Conservation (phyloP, 2,797 vertebrate species). For the Myotis daubentonii region DNA sequence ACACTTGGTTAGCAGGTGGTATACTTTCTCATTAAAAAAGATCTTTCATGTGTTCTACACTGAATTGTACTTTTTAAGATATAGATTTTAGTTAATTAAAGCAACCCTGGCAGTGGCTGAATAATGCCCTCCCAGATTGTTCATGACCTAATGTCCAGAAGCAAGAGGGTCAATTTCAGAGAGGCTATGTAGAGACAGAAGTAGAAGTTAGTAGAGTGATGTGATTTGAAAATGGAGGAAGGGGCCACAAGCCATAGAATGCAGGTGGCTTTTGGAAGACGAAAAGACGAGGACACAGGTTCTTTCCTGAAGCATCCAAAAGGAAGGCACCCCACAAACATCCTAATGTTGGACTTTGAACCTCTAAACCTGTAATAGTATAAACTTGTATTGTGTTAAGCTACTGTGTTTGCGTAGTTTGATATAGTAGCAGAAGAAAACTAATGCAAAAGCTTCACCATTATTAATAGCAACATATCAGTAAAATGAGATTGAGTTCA, state of each 20-base stretch:
- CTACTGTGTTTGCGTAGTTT: not conserved
- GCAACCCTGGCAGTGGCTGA: not conserved
- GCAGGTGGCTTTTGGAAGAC: not conserved
- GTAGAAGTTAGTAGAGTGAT: not conserved
- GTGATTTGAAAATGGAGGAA: not conserved
- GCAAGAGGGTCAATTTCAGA: not conserved
- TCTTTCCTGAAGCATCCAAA: not conserved
- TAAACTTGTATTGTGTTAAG: not conserved
- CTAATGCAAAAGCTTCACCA: not conserved
- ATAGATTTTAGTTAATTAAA: not conserved
- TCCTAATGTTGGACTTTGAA: not conserved
- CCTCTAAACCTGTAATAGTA: not conserved
- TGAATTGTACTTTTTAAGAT: not conserved
- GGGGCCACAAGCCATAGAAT: not conserved
- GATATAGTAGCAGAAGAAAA: not conserved
- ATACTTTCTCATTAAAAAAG: not conserved
- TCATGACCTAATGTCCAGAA: not conserved
- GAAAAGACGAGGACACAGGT: not conserved
- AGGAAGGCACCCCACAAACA: not conserved
- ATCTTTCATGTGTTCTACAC: not conserved
- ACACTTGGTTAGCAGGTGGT: not conserved
- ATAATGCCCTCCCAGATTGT: not conserved
- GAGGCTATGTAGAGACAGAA: not conserved
- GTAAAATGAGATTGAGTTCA: not conserved
- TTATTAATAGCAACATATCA: not conserved